Base-by-base conservation (phyloP, 2,888 invertebrate genomes). In the Dasysyrphus albostriatus region DNA sequence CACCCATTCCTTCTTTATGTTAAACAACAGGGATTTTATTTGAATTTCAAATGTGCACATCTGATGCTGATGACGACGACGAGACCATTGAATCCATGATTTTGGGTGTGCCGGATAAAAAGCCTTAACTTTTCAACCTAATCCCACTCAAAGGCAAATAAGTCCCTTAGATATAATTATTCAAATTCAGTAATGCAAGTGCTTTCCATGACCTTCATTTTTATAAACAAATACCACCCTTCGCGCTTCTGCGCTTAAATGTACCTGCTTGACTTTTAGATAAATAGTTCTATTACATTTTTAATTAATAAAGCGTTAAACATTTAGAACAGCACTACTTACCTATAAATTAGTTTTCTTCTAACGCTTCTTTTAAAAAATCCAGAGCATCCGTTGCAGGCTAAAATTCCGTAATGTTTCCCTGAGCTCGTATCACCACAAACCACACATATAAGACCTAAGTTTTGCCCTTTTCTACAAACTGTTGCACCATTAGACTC, bases 331-430 rank as follows among this genome's bases (percentile, higher is more conserved):
- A n/a, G n/a, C n/a, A n/a, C n/a, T n/a, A n/a, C 94, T 90, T 90
- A 98, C 99, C 99, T 96, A 94, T 99, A 99, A 89, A 99, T 98
- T 85, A 99, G 95, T 94, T 99, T 98, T 91, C 99, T 94, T 74
- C 99, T 94, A 47, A 99, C 99, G 89, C 98, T 98, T 88, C 99
- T 93, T 92, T 99, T 99, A 94, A 99, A 99, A 94, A 99, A 99
- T 0, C 99, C 99, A 78, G 98, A 98, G 94, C 99, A 99, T 0
- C 99, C 99, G 91, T 99, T 99, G 93, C 99, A 99, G 0, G 99
- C 99, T 88, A 99, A 94, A 90, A 99, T 99, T 0, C 99, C 99
- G 92, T 98, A 99, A 93, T 99, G 99, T 91, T 99, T 99, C 2
- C 99, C 99, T 2, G 98, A 98, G 89, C 98, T 98, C 7, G 98